Conservation (phyloP, 2,888 invertebrate genomes). For the Sepiola atlantica region DNA sequence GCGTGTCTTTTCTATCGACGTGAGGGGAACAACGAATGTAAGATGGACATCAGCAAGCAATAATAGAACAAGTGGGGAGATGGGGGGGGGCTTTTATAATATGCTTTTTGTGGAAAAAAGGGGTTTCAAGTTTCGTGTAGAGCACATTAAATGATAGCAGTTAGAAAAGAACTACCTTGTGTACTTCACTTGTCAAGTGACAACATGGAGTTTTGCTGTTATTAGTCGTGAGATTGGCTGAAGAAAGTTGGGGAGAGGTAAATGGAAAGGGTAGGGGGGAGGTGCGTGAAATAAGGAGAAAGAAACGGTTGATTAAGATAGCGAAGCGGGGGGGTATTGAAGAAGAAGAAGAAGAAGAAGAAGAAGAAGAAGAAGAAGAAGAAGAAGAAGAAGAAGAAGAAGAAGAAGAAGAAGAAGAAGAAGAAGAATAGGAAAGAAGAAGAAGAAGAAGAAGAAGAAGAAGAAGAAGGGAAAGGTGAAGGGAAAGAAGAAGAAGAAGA, state of each 20-base stretch:
- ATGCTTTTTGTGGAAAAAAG: background rate
- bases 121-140: background rate
- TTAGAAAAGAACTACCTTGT: background rate
- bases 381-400: too few species aligned
- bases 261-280: background rate
- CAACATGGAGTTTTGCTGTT: conserved; percentile 6
- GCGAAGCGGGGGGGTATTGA: too few species aligned
- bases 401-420: too few species aligned
- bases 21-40: background rate
- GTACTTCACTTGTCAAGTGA: conserved; percentile 32
- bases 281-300: too few species aligned
- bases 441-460: too few species aligned
- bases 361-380: too few species aligned
- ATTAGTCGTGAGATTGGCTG: conserved; percentile 21
- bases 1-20: background rate
- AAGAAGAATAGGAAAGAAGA: too few species aligned
- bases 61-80: background rate
- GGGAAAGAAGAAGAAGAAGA: too few species aligned
- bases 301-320: too few species aligned
- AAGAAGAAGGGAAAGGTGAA: too few species aligned
- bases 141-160: conserved; percentile 7
- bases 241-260: background rate
- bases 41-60: background rate
- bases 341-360: too few species aligned
- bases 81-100: background rate